A percentile compares a stretch with the other conserved stretches of the same genome.
Conservation (phyloP, 2,888 invertebrate species). For the Hydropsyche betteni region DNA sequence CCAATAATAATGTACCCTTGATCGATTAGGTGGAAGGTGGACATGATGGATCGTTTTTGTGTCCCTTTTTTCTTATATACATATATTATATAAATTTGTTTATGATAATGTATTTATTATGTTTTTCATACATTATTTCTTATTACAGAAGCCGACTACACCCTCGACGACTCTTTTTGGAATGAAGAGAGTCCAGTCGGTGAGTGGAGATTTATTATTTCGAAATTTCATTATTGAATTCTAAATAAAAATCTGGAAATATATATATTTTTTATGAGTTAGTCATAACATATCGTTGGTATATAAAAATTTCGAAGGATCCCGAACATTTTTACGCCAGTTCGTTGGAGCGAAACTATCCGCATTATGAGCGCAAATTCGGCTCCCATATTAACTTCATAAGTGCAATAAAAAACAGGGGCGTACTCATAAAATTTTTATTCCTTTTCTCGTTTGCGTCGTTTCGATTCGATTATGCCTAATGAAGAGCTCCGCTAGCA, state of each 20-base stretch:
- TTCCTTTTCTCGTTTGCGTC: not conserved
- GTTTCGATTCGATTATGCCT: conserved; percentile 18
- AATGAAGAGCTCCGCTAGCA: conserved; percentile 3
- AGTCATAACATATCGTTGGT: not conserved
- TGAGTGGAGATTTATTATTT: conserved; percentile 64
- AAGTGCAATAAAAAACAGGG: conserved; percentile 1
- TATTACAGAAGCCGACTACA: conserved; percentile 91
- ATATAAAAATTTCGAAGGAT: not conserved
- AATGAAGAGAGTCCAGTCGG: conserved; percentile 92
- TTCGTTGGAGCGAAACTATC: no score
- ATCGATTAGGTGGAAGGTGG: conserved; percentile 31
- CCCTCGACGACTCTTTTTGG: conserved; percentile 92
- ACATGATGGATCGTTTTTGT: conserved; percentile 26
- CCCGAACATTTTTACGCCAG: not conserved
- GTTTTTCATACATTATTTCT: conserved; percentile 54
- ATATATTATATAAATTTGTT: not conserved
- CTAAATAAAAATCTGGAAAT: not conserved
- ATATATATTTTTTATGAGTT: not conserved
- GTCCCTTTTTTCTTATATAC: conserved; percentile 1
- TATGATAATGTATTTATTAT: not conserved
- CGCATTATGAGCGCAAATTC: no score
- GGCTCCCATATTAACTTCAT: conserved; percentile 11
- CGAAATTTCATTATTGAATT: not conserved
- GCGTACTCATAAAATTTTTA: conserved; percentile 9
- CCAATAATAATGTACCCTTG: conserved; percentile 27